These are phyloP conservation scores for Julus scandinavius DNA, from an alignment of 2,888 invertebrate genomes.

Conservation along the genomic window DNA sequence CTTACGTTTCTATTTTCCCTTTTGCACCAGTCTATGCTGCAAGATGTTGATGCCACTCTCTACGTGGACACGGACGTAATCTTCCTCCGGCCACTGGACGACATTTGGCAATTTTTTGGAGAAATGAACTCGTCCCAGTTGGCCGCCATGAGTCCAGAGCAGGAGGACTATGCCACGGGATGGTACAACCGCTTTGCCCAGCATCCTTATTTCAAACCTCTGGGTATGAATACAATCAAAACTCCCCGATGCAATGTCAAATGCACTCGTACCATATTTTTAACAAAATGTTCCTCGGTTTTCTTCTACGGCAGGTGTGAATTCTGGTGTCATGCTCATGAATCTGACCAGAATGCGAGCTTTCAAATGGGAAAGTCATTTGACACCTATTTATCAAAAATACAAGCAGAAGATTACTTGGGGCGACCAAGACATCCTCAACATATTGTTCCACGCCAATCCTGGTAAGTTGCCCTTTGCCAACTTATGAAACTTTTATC, in stretches of 20 bases:
- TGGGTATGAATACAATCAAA: conserved; percentile 70
- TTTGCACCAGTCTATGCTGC: conserved; percentile 77
- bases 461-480: conserved; percentile 70
- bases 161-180: conserved; percentile 90
- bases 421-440: conserved; percentile 98
- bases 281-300: neutral
- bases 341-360: conserved; percentile 89
- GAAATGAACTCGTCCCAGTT: conserved; percentile 86
- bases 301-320: conserved; percentile 76
- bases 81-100: conserved; percentile 84
- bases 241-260: conserved; percentile 52
- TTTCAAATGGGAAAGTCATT: conserved; percentile 86
- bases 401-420: conserved; percentile 89
- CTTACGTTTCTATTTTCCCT: neutral
- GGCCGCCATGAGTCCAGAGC: conserved; percentile 87
- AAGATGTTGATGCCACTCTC: conserved; percentile 83
- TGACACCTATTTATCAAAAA: conserved; percentile 84
- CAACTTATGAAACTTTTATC: neutral
- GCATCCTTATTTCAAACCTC: conserved; percentile 91
- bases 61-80: conserved; percentile 94
- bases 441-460: conserved; percentile 87
- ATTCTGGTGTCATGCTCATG: conserved; percentile 98
- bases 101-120: conserved; percentile 84
- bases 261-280: neutral
- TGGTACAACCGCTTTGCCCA: conserved; percentile 97